Conservation (phyloP, 2,888 invertebrate genomes). For the Griposia aprilina region DNA sequence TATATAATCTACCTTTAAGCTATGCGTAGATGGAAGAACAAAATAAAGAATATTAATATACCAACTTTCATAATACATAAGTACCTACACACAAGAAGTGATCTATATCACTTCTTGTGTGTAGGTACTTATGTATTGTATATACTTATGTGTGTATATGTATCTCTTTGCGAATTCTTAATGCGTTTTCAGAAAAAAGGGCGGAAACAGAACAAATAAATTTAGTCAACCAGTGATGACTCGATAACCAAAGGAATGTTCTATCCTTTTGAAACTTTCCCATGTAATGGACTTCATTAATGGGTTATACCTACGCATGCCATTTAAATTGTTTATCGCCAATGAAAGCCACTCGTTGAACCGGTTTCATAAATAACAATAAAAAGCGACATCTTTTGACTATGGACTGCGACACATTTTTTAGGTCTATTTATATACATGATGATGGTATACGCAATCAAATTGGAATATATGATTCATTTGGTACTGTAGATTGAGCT, state of each 20-base stretch:
- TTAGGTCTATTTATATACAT: constrained; percentile 58
- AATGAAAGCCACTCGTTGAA: constrained; percentile 51
- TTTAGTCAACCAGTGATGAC: constrained; percentile 1
- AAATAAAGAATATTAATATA: neutral
- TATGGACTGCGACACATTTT: constrained; percentile 44
- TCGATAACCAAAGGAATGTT: constrained; percentile 11
- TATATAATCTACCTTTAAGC: neutral
- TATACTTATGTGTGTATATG: no score
- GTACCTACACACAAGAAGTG: neutral
- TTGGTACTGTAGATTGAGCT: constrained; percentile 16
- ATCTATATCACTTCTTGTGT: no score
- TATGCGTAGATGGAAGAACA: neutral
- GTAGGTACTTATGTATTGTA: no score
- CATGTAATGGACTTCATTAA: constrained; percentile 53
- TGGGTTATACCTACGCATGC: constrained; percentile 33
- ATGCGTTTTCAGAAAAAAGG: neutral
- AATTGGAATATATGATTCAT: constrained; percentile 44
- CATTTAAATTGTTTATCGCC: constrained; percentile 51
- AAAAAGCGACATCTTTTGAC: constrained; percentile 57
- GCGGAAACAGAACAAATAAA: neutral
- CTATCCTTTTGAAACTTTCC: constrained; percentile 42
- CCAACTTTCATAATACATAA: neutral
- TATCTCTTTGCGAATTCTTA: neutral
- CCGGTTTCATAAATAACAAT: constrained; percentile 61
- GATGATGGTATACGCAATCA: constrained; percentile 40